Evolutionary conservation across 2,113 vertebrate species (phyloP), one percentile per base, ranked within the genome.

Genomic region (Tragelaphus scriptus): DNA sequence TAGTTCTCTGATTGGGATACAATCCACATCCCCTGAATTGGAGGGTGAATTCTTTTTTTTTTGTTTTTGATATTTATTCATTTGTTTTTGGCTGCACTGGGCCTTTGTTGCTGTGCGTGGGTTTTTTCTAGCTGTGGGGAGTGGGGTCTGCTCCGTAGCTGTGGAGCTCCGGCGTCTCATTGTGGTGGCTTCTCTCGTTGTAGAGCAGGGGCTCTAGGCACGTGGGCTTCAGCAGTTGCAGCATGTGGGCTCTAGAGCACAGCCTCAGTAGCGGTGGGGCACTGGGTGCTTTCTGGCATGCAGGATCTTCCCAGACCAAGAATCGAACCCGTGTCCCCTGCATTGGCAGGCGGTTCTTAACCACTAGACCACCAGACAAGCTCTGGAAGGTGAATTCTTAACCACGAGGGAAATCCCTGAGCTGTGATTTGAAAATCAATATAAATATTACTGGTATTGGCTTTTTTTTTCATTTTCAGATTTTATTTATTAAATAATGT

Each of bases 401-500:
- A 44, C 77, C 77, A 30, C 26, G 14, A 30, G 26, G 77, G 44
- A 17, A 80, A 16, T 49, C 14, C 26, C 44, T 51, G 58, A 28
- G 14, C 51, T 65, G 14, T 15, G 21, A 56, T 87, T 86, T 82
- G 59, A 51, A 88, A 49, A 68, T 23, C 12, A 85, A 47, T 79
- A 28, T 40, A 49, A 32, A 85, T 79, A 92, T 63, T 85, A n/a
- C 49, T 32, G 51, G 2, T 26, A 71, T 71, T 85, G 53, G 16
- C 28, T 32, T 26, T 12, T 80, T 17, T 91, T 90, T 17, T 7
- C 6, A 56, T 85, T 85, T 96, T 92, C 49, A 91, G 30, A 32
- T 91, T 88, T 59, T 90, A 91, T 79, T 96, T 95, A 61, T 16
- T 71, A 55, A 85, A 26, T 26, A 25, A 32, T 44, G 30, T 47